Evolutionary conservation across 2,113 vertebrate species (phyloP), one percentile per base, ranked within the genome.

Genomic region (Halichoerus grypus): DNA sequence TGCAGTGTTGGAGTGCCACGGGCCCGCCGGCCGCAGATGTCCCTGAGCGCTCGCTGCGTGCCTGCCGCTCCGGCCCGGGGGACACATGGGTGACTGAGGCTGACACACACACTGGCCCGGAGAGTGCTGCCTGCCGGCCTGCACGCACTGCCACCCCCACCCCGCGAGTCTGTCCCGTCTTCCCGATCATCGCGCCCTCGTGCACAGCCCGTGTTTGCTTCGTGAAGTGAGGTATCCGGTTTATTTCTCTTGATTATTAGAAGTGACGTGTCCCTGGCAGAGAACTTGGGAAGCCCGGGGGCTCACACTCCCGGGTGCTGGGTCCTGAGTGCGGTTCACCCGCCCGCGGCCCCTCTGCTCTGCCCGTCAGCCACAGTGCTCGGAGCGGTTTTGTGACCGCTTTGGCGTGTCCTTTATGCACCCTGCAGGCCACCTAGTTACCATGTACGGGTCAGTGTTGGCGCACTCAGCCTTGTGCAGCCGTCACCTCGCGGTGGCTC

Each of bases 311-410:
- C 6, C 0, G 39, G 22, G 39, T 7, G 72, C 72, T 26, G 39
- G 22, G 72, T 15, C 39, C 72, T 8, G 14, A 28, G 39, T 4
- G 39, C 0, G 13, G 72, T 7, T 33, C 0, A 21, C 22, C 26
- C 0, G 0, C 19, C 69, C 0, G 0, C 7, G 24, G 55, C 55
- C 31, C 55, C 39, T 4, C 39, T n/a, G 71, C 16, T 5, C 10
- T 11, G 19, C 28, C 53, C 5, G 7, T 28, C 71, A 1, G 26
- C 69, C 36, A 4, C 15, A 1, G 81, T 0, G 15, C 28, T 10
- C 39, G 5, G 31, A 4, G 55, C 14, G 2, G 71, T 15, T n/a
- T 9, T n/a, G 21, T 3, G 8, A 33, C 19, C 11, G 1, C 59
- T 7, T 1, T 2, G 28, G 14, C 14, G 1, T 31, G 14, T 46